Conservation (phyloP, 2,113 vertebrate genomes). For the Macquaria australasica region DNA sequence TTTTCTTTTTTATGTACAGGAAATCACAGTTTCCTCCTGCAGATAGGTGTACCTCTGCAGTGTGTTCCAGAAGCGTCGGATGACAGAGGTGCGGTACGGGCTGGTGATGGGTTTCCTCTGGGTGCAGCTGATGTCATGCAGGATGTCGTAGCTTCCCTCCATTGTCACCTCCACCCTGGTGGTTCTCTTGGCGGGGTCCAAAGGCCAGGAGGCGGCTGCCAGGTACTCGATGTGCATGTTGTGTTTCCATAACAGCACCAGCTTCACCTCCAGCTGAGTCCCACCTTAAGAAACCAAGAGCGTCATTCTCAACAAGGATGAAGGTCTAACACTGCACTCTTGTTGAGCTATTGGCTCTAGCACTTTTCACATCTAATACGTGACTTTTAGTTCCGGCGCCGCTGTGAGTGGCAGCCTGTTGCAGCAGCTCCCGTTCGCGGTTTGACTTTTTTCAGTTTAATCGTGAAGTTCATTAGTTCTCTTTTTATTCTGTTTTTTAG, state of each 20-base stretch:
- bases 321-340: background rate
- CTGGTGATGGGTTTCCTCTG: conserved; percentile 97
- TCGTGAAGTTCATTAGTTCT: too few species aligned
- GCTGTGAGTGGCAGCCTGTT: too few species aligned
- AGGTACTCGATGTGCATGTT: conserved; percentile 99
- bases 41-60: conserved; percentile 89
- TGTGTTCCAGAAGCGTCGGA: conserved; percentile 98
- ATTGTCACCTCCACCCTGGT: conserved; percentile 97
- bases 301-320: background rate
- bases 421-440: too few species aligned
- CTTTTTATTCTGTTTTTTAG: too few species aligned
- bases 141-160: conserved; percentile 98
- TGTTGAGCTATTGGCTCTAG: background rate
- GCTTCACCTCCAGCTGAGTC: conserved; percentile 95
- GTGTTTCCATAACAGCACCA: conserved; percentile 97
- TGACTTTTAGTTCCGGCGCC: too few species aligned
- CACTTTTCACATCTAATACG: background rate
- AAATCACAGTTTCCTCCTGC: background rate
- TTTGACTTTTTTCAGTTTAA: too few species aligned
- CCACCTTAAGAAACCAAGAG: conserved; percentile 83
- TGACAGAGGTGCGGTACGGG: conserved; percentile 95
- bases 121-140: conserved; percentile 98
- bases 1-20: background rate
- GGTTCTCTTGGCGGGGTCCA: conserved; percentile 87
- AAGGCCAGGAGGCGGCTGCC: conserved; percentile 92